Conservation (phyloP, 2,113 vertebrate genomes). For the Bambusicola thoracicus region DNA sequence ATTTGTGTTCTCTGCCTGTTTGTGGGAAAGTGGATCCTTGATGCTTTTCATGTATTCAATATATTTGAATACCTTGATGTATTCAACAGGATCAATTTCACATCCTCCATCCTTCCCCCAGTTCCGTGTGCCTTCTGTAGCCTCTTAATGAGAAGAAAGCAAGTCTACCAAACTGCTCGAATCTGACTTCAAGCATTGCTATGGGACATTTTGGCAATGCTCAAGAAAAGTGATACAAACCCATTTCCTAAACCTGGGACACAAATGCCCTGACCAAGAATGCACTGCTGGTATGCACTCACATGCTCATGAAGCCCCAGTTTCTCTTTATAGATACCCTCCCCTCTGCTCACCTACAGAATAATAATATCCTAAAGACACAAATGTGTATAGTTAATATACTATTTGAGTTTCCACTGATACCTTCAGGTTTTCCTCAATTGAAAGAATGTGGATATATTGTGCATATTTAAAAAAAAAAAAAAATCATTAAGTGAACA, state of each 20-base stretch:
- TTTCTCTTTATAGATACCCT: neutral
- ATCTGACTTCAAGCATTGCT: neutral
- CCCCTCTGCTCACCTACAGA: neutral
- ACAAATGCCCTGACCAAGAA: neutral
- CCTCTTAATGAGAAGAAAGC: neutral
- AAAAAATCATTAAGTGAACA: neutral
- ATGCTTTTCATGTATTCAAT: too few species aligned
- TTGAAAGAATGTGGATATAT: neutral
- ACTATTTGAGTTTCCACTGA: neutral
- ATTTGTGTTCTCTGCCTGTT: neutral
- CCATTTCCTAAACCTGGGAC: neutral
- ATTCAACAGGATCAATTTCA: neutral
- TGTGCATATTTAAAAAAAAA: neutral
- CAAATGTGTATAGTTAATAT: neutral
- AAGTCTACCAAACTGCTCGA: neutral
- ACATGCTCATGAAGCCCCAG: neutral
- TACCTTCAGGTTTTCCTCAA: neutral
- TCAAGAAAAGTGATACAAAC: neutral
- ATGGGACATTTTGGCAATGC: neutral
- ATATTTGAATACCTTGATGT: too few species aligned
- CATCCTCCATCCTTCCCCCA: neutral
- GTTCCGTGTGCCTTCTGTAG: accelerated
- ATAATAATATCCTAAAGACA: neutral
- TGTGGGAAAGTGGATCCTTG: neutral
- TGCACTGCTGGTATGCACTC: accelerated